Conservation (phyloP, 1,140 invertebrate genomes). For the Drosophila equinoxialis region DNA sequence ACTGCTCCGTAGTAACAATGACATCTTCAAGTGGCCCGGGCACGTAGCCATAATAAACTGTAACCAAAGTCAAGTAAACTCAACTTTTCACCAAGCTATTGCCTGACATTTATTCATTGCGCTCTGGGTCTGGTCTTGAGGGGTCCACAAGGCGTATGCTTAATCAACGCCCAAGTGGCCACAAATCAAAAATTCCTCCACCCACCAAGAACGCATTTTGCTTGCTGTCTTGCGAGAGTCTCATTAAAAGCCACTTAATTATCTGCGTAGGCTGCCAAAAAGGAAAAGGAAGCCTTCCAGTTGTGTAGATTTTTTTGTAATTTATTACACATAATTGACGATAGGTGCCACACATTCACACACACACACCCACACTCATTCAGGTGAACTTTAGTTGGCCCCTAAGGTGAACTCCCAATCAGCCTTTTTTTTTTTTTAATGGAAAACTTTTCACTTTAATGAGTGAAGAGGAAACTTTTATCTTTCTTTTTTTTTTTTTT, state of each 20-base stretch:
- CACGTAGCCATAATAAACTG: conserved; percentile 66
- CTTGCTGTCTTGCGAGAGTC: conserved; percentile 24
- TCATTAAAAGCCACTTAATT: conserved; percentile 80
- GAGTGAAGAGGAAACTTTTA: conserved; percentile 22
- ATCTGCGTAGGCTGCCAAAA: conserved; percentile 35
- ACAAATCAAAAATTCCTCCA: conserved; percentile 44
- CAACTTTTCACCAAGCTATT: conserved; percentile 14
- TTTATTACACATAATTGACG: conserved; percentile 76
- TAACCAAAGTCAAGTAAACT: conserved; percentile 32
- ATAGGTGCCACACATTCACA: conserved; percentile 29
- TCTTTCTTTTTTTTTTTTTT: conserved; percentile 3
- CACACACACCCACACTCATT: conserved; percentile 31
- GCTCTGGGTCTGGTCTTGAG: conserved; percentile 6
- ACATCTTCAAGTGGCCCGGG: conserved; percentile 43
- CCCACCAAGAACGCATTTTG: conserved; percentile 18
- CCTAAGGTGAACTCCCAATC: no score
- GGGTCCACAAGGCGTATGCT: conserved; percentile 43
- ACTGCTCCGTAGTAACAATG: conserved; percentile 18
- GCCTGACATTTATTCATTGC: conserved; percentile 60
- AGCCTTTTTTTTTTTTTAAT: conserved; percentile 43
- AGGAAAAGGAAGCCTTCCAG: conserved; percentile 45
- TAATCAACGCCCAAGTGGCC: conserved; percentile 49
- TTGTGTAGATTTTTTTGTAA: conserved; percentile 49
- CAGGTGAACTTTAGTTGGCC: conserved; percentile 32
- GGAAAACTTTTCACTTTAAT: conserved; percentile 31